A percentile compares a stretch with the other conserved stretches of the same genome.
Conservation (phyloP, 2,113 vertebrate species). For the Cololabis saira region DNA sequence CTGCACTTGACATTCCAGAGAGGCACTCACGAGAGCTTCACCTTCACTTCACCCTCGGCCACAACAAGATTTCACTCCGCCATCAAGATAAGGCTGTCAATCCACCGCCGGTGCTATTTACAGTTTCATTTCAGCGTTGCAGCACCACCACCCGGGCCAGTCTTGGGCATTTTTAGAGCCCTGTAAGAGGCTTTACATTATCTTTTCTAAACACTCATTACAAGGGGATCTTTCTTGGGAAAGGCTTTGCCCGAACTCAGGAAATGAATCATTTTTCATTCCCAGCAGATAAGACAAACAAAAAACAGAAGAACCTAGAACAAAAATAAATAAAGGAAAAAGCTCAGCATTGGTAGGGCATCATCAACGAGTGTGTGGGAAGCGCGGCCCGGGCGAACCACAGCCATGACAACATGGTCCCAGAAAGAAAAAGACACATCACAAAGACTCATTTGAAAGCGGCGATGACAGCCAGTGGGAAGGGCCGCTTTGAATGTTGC, state of each 20-base stretch:
- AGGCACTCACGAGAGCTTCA: slow-evolving; percentile 55
- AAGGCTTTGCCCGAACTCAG: slow-evolving; percentile 3
- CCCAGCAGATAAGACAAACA: no score
- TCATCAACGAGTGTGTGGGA: slow-evolving; percentile 8
- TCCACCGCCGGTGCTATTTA: slow-evolving; percentile 29
- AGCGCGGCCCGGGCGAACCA: slow-evolving; percentile 25
- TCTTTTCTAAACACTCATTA: not conserved
- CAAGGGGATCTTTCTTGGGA: slow-evolving; percentile 23
- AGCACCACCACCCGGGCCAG: not conserved
- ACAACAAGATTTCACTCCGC: slow-evolving; percentile 61
- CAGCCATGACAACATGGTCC: not conserved
- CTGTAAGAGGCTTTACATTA: not conserved
- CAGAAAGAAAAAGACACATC: slow-evolving; percentile 3
- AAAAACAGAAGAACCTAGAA: no score
- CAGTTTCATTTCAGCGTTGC: slow-evolving; percentile 10
- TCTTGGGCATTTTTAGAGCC: not conserved
- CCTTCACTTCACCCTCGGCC: slow-evolving; percentile 66
- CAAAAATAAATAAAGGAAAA: no score
- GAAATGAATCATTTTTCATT: slow-evolving; percentile 27
- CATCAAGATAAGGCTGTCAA: slow-evolving; percentile 63
- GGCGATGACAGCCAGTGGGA: no score
- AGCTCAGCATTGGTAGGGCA: not conserved
- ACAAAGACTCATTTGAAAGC: no score
- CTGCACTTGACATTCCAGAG: slow-evolving; percentile 69
- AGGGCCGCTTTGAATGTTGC: no score